Evolutionary conservation across 2,888 invertebrate species (phyloP).

Genomic region (Philhelius pedissequus): DNA sequence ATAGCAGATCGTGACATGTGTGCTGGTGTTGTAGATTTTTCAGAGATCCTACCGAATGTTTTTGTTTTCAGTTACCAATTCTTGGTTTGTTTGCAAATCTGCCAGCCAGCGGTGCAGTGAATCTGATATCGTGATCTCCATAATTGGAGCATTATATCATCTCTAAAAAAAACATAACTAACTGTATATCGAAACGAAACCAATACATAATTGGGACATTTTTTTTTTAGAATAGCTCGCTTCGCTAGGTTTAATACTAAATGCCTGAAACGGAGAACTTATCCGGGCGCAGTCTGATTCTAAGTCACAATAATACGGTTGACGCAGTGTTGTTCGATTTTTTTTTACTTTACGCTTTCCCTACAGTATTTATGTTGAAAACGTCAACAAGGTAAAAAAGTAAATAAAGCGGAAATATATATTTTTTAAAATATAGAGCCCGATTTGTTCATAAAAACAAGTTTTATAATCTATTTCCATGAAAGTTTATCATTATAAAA

Average conservation of each 20-base stretch:
- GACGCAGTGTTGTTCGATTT: no score
- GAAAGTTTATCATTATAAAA: no score
- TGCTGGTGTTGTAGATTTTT: not conserved
- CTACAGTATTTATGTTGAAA: no score
- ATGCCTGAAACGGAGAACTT: not conserved
- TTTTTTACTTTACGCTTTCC: no score
- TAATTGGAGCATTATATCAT: conserved; percentile 64
- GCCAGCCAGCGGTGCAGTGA: conserved; percentile 7
- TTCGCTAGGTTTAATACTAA: not conserved
- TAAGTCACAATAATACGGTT: no score
- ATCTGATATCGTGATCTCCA: conserved; percentile 58
- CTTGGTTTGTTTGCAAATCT: conserved; percentile 36
- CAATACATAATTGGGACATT: not conserved
- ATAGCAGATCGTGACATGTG: conserved; percentile 9
- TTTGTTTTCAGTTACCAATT: not conserved
- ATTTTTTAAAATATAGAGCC: no score
- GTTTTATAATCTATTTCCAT: no score
- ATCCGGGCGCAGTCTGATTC: no score
- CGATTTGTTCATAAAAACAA: no score
- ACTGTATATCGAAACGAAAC: not conserved
- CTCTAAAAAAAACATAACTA: not conserved
- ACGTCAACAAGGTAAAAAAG: no score
- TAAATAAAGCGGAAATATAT: no score
- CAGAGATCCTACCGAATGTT: not conserved
- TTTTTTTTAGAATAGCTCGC: not conserved